Base-by-base conservation (phyloP, 2,888 invertebrate species). In the Cantharis nigra region DNA sequence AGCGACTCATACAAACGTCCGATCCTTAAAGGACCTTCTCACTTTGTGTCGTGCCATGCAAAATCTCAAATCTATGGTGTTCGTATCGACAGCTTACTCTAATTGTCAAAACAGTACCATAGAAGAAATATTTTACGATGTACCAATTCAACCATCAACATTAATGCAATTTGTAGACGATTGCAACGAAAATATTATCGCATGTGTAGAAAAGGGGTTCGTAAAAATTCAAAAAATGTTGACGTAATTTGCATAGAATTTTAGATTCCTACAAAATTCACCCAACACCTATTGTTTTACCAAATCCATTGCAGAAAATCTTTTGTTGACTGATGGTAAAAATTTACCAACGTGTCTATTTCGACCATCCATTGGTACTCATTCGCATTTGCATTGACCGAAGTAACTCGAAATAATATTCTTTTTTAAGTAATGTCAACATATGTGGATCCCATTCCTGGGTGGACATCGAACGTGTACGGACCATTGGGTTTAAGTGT, bases 201-300 rank as follows among this genome's bases (percentile, higher is more conserved):
- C 49, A 7, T 9, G 0, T 13, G 9, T 7, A n/a, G 49, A 49
- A n/a, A n/a, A 49, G n/a, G 49, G 49, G 49, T 49, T 49, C 4
- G 49, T n/a, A 49, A 13, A 49, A 49, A 2, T 1, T 4, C 7
- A n/a, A 49, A 49, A 49, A n/a, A 7, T 49, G 7, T 7, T n/a
- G 7, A 49, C 49, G 7, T n/a, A 49, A n/a, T 49, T 49, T 49
- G 2, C n/a, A 49, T n/a, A n/a, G 10, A n/a, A 5, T 82, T 81
- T 73, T 67, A 86, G 85, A 30, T 79, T 90, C 26, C 79, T 89
- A 16, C 87, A 85, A 18, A 84, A 87, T 74, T 91, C 91, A 83
- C 93, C 93, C 2, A 94, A 94, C 86, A 92, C 93, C 0, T 94
- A 94, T 87, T 90, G 92, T 0, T 92, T 90, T 85, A 93, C 93